Evolutionary conservation across 2,888 invertebrate genomes (phyloP).

Genomic region (Lithophane semibrunnea): DNA sequence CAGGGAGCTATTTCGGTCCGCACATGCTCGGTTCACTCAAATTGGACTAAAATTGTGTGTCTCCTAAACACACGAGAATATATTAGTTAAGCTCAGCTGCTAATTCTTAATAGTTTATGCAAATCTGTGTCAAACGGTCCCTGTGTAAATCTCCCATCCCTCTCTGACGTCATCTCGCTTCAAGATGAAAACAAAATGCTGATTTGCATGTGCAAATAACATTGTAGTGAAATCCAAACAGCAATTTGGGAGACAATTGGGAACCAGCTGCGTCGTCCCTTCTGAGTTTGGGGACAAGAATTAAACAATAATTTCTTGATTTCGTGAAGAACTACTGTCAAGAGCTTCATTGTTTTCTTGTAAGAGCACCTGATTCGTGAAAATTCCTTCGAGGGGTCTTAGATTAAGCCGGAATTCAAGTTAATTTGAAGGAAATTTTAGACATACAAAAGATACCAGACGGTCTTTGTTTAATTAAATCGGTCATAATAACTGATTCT

Average conservation of each 20-base stretch:
- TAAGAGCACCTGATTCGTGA: slow-evolving; percentile 59
- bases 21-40: slow-evolving; percentile 50
- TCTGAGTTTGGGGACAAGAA: slow-evolving; percentile 76
- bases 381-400: slow-evolving; percentile 16
- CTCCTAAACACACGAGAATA: slow-evolving; percentile 71
- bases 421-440: slow-evolving; percentile 38
- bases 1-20: slow-evolving; percentile 31
- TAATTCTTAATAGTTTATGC: slow-evolving; percentile 89
- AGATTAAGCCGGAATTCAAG: slow-evolving; percentile 24
- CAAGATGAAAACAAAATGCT: slow-evolving; percentile 87
- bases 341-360: slow-evolving; percentile 54
- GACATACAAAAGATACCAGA: slow-evolving; percentile 20
- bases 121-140: slow-evolving; percentile 80
- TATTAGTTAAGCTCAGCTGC: slow-evolving; percentile 78
- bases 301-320: slow-evolving; percentile 86
- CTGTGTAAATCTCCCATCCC: slow-evolving; percentile 69
- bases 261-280: slow-evolving; percentile 81
- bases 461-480: slow-evolving; percentile 29
- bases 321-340: slow-evolving; percentile 66
- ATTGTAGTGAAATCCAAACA: slow-evolving; percentile 88
- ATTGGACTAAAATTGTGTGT: slow-evolving; percentile 44
- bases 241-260: slow-evolving; percentile 87
- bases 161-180: slow-evolving; percentile 71
- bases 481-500: slow-evolving; percentile 2
- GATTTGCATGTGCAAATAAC: slow-evolving; percentile 90